Evolutionary conservation across 1,140 invertebrate species (phyloP).

Genomic region (Delia radicum): DNA sequence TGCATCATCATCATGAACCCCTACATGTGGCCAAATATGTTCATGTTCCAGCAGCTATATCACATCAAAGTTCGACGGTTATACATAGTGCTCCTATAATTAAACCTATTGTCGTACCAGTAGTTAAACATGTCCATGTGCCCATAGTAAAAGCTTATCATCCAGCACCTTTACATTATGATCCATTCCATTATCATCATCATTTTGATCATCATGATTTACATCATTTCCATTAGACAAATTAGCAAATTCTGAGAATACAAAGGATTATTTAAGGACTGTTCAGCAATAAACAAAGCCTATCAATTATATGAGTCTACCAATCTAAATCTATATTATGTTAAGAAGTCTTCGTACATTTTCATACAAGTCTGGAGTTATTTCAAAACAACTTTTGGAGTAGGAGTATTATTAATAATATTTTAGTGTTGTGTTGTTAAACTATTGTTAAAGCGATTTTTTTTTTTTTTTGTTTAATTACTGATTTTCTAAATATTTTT

Average conservation of each 20-base stretch:
- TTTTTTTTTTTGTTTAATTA: too few species aligned
- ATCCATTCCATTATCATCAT: slow-evolving; percentile 42
- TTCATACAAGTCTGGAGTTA: background rate
- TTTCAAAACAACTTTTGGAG: too few species aligned
- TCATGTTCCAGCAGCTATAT: slow-evolving; percentile 55
- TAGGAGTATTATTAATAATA: too few species aligned
- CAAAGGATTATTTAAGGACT: background rate
- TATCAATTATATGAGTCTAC: background rate
- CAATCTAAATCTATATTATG: too few species aligned
- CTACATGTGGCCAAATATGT: slow-evolving; percentile 47
- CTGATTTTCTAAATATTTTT: too few species aligned
- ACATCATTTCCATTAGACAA: background rate
- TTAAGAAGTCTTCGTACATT: too few species aligned
- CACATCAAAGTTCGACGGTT: slow-evolving; percentile 58
- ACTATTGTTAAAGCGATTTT: too few species aligned
- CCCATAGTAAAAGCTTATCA: slow-evolving; percentile 50
- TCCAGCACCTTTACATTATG: slow-evolving; percentile 39
- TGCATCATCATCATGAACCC: slow-evolving; percentile 45
- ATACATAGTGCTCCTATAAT: slow-evolving; percentile 50
- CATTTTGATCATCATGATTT: slow-evolving; percentile 45
- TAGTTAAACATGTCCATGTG: slow-evolving; percentile 47
- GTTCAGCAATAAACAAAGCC: background rate
- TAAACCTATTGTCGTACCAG: slow-evolving; percentile 47
- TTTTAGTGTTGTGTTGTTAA: too few species aligned
- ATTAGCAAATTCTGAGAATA: too few species aligned